Conservation (phyloP, 2,113 vertebrate genomes). For the Zosterops hypoxanthus region DNA sequence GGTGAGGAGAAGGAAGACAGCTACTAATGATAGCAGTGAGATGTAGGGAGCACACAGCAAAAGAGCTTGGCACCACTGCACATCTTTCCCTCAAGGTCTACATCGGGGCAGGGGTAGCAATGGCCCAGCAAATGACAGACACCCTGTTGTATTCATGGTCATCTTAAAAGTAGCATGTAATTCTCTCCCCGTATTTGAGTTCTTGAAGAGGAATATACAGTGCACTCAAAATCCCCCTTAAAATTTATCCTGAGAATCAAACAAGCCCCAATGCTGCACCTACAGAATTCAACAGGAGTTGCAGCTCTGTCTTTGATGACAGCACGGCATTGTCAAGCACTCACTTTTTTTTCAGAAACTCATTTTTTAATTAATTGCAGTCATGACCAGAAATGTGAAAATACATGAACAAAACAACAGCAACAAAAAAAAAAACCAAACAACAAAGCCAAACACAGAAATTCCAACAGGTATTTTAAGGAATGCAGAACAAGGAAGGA, state of each 20-base stretch:
- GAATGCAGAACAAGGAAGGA: neutral
- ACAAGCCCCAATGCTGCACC: neutral
- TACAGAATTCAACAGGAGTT: neutral
- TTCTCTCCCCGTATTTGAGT: neutral
- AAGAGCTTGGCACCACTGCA: neutral
- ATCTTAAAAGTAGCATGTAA: neutral
- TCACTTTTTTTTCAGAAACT: neutral
- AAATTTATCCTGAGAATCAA: neutral
- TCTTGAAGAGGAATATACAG: neutral
- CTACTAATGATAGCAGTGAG: neutral
- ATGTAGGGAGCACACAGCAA: neutral
- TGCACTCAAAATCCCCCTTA: neutral
- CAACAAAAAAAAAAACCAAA: neutral
- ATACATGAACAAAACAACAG: neutral
- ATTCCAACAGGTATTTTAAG: neutral
- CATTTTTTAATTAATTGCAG: neutral
- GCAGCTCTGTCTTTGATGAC: neutral
- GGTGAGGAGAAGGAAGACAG: neutral
- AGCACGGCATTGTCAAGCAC: neutral
- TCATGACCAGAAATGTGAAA: neutral
- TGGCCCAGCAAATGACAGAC: neutral
- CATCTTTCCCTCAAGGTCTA: rapidly evolving
- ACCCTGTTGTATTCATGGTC: too few relatives aligned
- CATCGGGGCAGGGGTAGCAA: rapidly evolving
- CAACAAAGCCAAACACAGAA: neutral